phyloP scores from a whole-genome alignment of 2,797 vertebrate genomes.

The Falco naumanni region DNA sequence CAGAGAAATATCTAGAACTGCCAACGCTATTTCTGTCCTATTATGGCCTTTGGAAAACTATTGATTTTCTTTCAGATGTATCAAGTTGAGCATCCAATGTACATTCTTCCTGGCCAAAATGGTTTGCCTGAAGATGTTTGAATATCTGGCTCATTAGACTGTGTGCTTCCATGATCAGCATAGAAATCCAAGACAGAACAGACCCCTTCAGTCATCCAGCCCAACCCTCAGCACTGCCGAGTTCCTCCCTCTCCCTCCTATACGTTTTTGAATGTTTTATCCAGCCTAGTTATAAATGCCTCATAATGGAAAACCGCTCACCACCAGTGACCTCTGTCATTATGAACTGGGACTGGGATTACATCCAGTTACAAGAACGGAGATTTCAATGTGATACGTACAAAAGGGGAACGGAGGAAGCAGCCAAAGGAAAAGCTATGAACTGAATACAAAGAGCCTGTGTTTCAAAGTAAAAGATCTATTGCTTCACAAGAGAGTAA shows the following conservation, averaged over 20 bases:
- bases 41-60: slow-evolving; percentile 63
- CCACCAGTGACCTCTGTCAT: slow-evolving; percentile 5
- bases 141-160: slow-evolving; percentile 60
- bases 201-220: not conserved
- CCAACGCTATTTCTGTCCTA: slow-evolving; percentile 65
- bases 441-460: slow-evolving; percentile 2
- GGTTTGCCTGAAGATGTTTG: slow-evolving; percentile 48
- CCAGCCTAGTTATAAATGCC: not conserved
- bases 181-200: slow-evolving; percentile 29
- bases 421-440: not conserved
- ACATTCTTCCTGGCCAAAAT: slow-evolving; percentile 45
- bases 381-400: not conserved
- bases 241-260: slow-evolving; percentile 1
- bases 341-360: slow-evolving; percentile 15
- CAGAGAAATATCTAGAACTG: slow-evolving; percentile 47
- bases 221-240: not conserved
- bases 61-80: slow-evolving; percentile 50
- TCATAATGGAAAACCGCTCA: slow-evolving; percentile 31
- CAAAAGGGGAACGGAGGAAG: not conserved
- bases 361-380: slow-evolving; percentile 6
- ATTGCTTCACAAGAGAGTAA: not conserved
- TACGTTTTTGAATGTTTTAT: slow-evolving; percentile 1
- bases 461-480: not conserved
- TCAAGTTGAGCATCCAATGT: slow-evolving; percentile 17
- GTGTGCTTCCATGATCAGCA: slow-evolving; percentile 33